Base-by-base conservation (phyloP, 2,113 vertebrate genomes). In the Acanthisitta chloris region DNA sequence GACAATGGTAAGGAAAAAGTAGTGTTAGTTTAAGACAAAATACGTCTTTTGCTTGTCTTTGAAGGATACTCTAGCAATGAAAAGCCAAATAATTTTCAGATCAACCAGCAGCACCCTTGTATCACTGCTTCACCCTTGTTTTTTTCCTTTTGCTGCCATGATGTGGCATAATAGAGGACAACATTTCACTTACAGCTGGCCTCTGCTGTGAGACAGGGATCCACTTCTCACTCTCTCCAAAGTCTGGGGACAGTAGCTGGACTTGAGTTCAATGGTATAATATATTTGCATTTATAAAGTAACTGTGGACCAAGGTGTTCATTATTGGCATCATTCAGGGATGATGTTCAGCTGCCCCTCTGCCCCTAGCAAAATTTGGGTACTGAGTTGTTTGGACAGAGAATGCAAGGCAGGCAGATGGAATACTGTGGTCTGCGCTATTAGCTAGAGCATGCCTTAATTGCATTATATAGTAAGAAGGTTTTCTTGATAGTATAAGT, bases 361-460 rank as follows among this genome's bases (percentile, higher is more conserved):
- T 70, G 20, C 26, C 58, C 48, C 69, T 59, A 38, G 34, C 36
- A 83, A 92, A 93, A 79, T 82, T 40, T 82, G 12, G 33, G 49
- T 91, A 45, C 52, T 61, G 62, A 48, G 66, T 76, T 54, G 65
- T 85, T 85, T 82, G 58, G 58, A 90, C 43, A 77, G 23, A 58
- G 76, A 93, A 88, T 66, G 38, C 43, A 83, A 88, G 11, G 72
- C 16, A 86, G 82, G 76, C 52, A 90, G 79, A 73, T 81, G 33
- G 78, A 86, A 92, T 77, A 55, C 64, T 86, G 67, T 88, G 69
- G 46, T 90, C 71, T 95, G 88, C 4, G 17, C 48, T 43, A 58
- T 65, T 90, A 78, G 65, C 86, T 92, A 94, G 64, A 90, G 82
- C n/a, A 6, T 90, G 71, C 55, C 88, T 93, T 80, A 90, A 36